Conservation (phyloP, 2,888 invertebrate species). For the Spilarctia lutea region DNA sequence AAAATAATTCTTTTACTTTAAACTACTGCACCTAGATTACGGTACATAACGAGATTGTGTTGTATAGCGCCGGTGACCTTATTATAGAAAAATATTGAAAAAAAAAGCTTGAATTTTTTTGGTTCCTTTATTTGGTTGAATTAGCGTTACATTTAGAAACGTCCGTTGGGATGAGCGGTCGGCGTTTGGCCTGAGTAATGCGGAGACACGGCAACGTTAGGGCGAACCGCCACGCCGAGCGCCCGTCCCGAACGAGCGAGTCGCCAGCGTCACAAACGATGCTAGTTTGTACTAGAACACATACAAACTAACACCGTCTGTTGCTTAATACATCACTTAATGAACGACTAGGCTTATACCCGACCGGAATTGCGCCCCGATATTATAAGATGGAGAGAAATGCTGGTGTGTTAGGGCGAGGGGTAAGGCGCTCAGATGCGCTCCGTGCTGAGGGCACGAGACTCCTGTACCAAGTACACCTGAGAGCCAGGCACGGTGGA, state of each 20-base stretch:
- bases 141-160: constrained; percentile 73
- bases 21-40: constrained; percentile 76
- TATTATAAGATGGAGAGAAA: constrained; percentile 75
- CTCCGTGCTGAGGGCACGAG: constrained; percentile 88
- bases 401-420: constrained; percentile 76
- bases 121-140: constrained; percentile 82
- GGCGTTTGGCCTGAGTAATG: constrained; percentile 71
- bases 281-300: constrained; percentile 41
- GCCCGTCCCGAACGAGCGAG: constrained; percentile 72
- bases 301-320: constrained; percentile 61
- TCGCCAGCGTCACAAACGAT: constrained; percentile 55
- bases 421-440: constrained; percentile 61
- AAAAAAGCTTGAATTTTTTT: constrained; percentile 78
- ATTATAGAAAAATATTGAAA: constrained; percentile 81
- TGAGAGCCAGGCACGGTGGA: constrained; percentile 96
- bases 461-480: constrained; percentile 96
- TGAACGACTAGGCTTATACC: constrained; percentile 85
- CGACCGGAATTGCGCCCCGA: constrained; percentile 84
- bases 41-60: constrained; percentile 69
- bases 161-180: constrained; percentile 77
- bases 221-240: constrained; percentile 79
- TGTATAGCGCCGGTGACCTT: constrained; percentile 76
- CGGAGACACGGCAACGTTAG: constrained; percentile 81
- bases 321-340: constrained; percentile 72
- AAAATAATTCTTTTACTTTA: constrained; percentile 82